Conservation (phyloP, 2,888 invertebrate species). For the Quadroppia sp. region DNA sequence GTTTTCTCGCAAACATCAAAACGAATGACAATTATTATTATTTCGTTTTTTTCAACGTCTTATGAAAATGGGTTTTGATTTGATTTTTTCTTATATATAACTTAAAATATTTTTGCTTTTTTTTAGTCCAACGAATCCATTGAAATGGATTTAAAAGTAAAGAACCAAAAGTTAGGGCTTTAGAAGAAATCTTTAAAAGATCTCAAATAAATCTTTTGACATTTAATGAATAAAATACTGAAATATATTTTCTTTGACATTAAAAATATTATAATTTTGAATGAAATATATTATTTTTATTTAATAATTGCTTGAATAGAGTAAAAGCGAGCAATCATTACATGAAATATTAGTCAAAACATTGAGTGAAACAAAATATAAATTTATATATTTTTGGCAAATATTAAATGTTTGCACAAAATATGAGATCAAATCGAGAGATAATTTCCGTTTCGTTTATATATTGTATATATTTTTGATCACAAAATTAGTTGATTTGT, state of each 20-base stretch:
- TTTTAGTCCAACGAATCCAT: neutral
- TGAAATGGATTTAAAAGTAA: conserved; percentile 19
- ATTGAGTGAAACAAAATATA: too few relatives aligned
- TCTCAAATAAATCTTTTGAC: conserved; percentile 11
- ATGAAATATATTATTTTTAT: too few relatives aligned
- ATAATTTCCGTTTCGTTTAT: neutral
- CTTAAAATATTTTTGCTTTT: neutral
- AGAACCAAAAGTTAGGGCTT: neutral
- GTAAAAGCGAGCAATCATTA: too few relatives aligned
- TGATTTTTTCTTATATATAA: neutral
- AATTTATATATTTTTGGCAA: too few relatives aligned
- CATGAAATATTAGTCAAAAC: too few relatives aligned
- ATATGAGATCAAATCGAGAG: neutral
- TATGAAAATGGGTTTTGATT: conserved; percentile 24
- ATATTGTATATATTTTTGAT: too few relatives aligned
- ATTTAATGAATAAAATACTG: neutral
- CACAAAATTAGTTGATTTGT: neutral
- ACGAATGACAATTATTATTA: conserved; percentile 26
- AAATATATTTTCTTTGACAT: neutral
- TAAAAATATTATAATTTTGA: too few relatives aligned
- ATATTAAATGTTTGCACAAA: neutral
- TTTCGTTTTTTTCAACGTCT: conserved; percentile 16
- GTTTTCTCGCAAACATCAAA: conserved; percentile 9
- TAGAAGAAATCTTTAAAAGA: neutral
- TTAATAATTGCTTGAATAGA: too few relatives aligned